phyloP scores from a whole-genome alignment of 2,888 invertebrate genomes.

The Ceriagrion tenellum region DNA sequence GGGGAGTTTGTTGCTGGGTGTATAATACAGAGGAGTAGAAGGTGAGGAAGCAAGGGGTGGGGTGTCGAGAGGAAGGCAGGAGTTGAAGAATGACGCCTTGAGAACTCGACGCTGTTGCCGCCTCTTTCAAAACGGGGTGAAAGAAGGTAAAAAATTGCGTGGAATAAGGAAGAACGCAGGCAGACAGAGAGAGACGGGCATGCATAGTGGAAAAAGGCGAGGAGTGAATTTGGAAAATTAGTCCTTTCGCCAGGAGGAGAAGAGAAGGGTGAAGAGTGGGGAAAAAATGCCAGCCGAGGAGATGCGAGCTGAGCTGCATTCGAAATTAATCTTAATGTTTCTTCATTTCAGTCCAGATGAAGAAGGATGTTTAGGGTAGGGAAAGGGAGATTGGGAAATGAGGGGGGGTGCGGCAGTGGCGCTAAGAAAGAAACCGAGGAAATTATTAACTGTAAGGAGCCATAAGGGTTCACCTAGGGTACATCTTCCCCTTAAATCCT shows the following conservation, averaged over 20 bases:
- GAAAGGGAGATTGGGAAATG: no score
- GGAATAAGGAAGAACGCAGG: not conserved
- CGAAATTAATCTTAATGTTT: conserved; percentile 58
- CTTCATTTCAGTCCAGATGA: not conserved
- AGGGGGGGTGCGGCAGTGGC: not conserved
- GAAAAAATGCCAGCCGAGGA: not conserved
- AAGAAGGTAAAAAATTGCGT: not conserved
- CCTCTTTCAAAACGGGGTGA: not conserved
- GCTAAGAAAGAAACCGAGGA: not conserved
- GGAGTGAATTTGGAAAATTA: conserved; percentile 61
- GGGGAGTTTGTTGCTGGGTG: not conserved
- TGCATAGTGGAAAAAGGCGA: not conserved
- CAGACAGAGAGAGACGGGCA: not conserved
- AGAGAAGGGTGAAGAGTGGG: not conserved
- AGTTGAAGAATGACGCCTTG: conserved; percentile 52
- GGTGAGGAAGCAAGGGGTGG: not conserved
- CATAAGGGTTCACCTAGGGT: not conserved
- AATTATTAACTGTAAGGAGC: not conserved
- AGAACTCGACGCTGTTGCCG: not conserved
- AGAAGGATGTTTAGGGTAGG: not conserved
- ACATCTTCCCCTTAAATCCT: not conserved
- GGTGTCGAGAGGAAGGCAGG: not conserved
- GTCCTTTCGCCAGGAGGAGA: conserved; percentile 5
- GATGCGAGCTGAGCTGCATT: conserved; percentile 19
- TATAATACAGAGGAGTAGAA: not conserved